Conservation (phyloP, 2,797 vertebrate genomes). For the Mus caroli region DNA sequence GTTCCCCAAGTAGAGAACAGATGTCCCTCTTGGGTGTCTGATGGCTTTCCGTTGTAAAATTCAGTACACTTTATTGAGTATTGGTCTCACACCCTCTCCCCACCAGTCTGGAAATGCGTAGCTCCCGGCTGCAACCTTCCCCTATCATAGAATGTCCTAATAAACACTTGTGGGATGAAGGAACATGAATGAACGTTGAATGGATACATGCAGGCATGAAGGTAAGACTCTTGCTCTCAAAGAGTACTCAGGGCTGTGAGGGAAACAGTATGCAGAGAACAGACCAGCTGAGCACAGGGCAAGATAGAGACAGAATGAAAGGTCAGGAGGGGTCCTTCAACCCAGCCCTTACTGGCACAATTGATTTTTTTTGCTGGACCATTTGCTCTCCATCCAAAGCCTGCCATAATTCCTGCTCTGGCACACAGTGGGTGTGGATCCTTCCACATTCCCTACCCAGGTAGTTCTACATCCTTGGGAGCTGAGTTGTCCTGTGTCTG, state of each 20-base stretch:
- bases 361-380: not conserved
- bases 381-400: not conserved
- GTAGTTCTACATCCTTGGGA: not conserved
- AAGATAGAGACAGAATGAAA: not conserved
- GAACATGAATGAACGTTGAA: not conserved
- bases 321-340: not conserved
- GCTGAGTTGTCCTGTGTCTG: constrained; percentile 28
- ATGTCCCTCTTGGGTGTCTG: not conserved
- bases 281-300: not conserved
- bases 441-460: not conserved
- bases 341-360: not conserved
- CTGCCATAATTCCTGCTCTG: not conserved
- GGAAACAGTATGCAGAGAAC: not conserved
- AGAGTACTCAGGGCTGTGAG: not conserved
- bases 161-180: not conserved
- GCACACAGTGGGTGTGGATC: not conserved
- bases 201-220: not conserved
- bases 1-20: not conserved
- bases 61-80: too few relatives aligned
- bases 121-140: not conserved
- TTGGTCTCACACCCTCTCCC: not conserved
- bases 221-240: not conserved
- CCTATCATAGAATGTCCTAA: not conserved
- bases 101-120: not conserved
- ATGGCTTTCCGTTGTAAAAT: not conserved